Conservation (phyloP, 2,888 invertebrate species). For the Euproctis similis region DNA sequence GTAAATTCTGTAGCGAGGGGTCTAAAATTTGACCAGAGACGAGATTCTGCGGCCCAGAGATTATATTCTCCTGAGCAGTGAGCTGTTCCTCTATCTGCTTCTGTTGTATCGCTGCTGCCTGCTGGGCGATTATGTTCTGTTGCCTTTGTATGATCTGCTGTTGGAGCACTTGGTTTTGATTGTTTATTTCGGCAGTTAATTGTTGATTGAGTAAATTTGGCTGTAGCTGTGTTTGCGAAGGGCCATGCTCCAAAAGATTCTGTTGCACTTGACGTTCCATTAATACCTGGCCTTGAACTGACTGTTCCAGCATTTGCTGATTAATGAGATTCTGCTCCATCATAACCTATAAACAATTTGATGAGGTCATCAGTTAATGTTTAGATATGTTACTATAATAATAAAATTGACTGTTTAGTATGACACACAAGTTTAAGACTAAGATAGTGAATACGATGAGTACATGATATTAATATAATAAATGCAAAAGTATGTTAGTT, state of each 20-base stretch:
- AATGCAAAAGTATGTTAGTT: no score
- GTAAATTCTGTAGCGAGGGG: slow-evolving; percentile 69
- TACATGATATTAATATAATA: no score
- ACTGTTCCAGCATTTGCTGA: slow-evolving; percentile 63
- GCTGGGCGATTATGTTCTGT: slow-evolving; percentile 63
- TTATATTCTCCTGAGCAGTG: slow-evolving; percentile 52
- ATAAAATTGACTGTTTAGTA: no score
- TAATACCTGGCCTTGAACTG: slow-evolving; percentile 47
- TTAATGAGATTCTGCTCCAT: slow-evolving; percentile 67
- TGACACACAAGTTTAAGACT: no score
- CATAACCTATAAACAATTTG: slow-evolving; percentile 50
- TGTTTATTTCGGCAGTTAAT: slow-evolving; percentile 52
- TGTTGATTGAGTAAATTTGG: slow-evolving; percentile 51
- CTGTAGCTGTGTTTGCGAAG: slow-evolving; percentile 47
- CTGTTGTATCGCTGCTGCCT: slow-evolving; percentile 65
- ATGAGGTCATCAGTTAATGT: no score
- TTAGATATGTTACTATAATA: no score
- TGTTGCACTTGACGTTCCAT: slow-evolving; percentile 56
- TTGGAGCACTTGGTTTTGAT: slow-evolving; percentile 70
- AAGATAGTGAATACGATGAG: no score
- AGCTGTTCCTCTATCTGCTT: slow-evolving; percentile 62
- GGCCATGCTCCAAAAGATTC: slow-evolving; percentile 38
- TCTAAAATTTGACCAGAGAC: slow-evolving; percentile 59
- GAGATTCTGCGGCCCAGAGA: slow-evolving; percentile 52
- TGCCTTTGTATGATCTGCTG: slow-evolving; percentile 72